phyloP scores from a whole-genome alignment of 2,113 vertebrate genomes.

The Leucosticte australis region DNA sequence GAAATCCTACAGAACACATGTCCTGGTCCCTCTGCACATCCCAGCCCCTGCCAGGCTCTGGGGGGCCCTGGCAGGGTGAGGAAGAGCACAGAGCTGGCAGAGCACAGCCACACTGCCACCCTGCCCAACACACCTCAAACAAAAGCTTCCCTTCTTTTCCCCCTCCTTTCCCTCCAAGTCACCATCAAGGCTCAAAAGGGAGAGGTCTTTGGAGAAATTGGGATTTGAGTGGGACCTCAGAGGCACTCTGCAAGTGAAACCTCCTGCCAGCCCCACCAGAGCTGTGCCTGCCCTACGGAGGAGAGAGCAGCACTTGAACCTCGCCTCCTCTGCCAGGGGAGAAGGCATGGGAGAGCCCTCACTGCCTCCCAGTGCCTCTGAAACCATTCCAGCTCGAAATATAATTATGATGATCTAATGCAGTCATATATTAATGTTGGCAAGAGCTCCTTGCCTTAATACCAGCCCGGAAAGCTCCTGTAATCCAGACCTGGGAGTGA shows the following conservation, averaged over 20 bases:
- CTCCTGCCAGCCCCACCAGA: slow-evolving; percentile 24
- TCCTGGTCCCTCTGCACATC: fast-evolving
- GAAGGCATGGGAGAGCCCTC: slow-evolving; percentile 16
- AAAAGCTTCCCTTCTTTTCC: not conserved
- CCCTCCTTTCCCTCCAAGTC: not conserved
- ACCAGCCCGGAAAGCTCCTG: not conserved
- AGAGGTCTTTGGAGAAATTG: not conserved
- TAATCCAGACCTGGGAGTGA: not conserved
- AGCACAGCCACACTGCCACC: not conserved
- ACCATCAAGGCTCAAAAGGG: not conserved
- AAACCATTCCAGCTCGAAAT: slow-evolving; percentile 9
- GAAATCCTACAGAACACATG: not conserved
- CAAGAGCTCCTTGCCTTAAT: not conserved
- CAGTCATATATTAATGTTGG: slow-evolving; percentile 26
- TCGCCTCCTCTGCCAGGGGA: not conserved
- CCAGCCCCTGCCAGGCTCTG: not conserved
- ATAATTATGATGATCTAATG: slow-evolving; percentile 30
- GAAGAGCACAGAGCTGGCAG: not conserved
- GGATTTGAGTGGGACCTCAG: not conserved
- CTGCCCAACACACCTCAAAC: not conserved
- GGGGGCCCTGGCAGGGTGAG: not conserved
- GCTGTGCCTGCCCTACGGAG: slow-evolving; percentile 1
- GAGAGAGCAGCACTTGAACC: not conserved
- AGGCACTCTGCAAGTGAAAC: not conserved
- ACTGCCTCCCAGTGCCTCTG: not conserved